Evolutionary conservation across 2,113 vertebrate genomes (phyloP), one percentile per base, ranked within the genome.

Genomic region (Limanda limanda): DNA sequence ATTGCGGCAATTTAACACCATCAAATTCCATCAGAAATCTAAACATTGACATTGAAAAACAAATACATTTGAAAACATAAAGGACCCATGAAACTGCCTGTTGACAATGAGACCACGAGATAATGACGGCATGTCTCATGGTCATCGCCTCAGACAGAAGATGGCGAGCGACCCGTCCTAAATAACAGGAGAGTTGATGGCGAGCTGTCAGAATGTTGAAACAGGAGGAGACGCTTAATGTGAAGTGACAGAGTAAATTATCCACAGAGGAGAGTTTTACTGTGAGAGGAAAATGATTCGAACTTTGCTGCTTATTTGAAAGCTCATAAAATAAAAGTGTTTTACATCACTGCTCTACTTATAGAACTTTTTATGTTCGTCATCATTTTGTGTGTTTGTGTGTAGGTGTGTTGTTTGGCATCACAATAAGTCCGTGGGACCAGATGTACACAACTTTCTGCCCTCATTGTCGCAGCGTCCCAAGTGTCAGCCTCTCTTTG

Each of bases 201-300:
- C 5, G 25, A 25, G 37, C 74, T 74, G 78, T 86, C 81, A 77
- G 9, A 48, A 1, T 58, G 24, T 55, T 25, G 67, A 75, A 40
- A 17, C 40, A n/a, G n/a, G n/a, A 4, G 47, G n/a, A 67, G 81
- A 60, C 70, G n/a, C 27, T 58, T 66, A 68, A 80, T 55, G 47
- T 55, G 79, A 82, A 65, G 15, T 3, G 78, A 73, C 78, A 68
- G 67, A 66, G 2, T 55, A 23, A 78, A 83, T 78, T 18, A 67
- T 17, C 63, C 58, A 66, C 67, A 61, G 74, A 68, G 6, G 47
- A 45, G 47, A 69, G 3, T 74, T 81, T n/a, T 5, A 20, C 52
- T 2, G n/a, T 3, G 64, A 25, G 68, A 13, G 74, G 31, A 8
- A 60, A 62, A 65, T 1, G 35, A 55, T 31, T 45, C 56, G 4